Base-by-base conservation (phyloP, 2,113 vertebrate species). In the Callospermophilus lateralis region DNA sequence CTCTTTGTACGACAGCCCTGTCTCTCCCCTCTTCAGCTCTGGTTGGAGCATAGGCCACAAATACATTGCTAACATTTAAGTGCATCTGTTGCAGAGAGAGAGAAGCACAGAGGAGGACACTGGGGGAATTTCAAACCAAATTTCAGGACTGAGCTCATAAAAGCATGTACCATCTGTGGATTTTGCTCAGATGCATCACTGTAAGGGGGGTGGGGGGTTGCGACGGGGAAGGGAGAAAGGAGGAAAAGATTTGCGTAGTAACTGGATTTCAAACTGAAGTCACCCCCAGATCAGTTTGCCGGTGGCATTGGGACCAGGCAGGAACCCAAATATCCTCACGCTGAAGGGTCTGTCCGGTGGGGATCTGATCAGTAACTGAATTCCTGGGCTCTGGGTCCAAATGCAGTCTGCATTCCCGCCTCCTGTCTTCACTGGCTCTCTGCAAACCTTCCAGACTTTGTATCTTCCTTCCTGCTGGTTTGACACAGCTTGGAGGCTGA, bases 81-180 rank as follows among this genome's bases (percentile, higher is more conserved):
- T 97, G 96, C 98, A 98, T 98, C 98, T 98, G 98, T 90, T 98
- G 97, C 95, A 96, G 93, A 97, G 90, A 51, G 93, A 97, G 90
- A 97, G 96, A 98, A 96, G n/a, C 87, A 95, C 94, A 95, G 96
- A 97, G 96, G 98, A 97, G 96, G 98, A 97, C 3, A 34, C 93
- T 90, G 79, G 94, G 94, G 97, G 97, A 94, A 98, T 98, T 96
- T 95, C 97, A 97, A 95, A 97, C 97, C 97, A 96, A 98, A 97
- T 97, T 97, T 97, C 93, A 97, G 97, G 98, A 92, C 85, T 74
- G 97, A 97, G 97, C 78, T 98, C 0, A 0, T 96, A 96, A 93
- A 97, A 95, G 96, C 96, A 94, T 94, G 95, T 93, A 89, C 95
- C 94, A 98, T 96, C 95, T 67, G 85, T 19, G 42, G 42, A 84